Evolutionary conservation across 2,113 vertebrate genomes (phyloP).

Genomic region (Menidia beryllina): DNA sequence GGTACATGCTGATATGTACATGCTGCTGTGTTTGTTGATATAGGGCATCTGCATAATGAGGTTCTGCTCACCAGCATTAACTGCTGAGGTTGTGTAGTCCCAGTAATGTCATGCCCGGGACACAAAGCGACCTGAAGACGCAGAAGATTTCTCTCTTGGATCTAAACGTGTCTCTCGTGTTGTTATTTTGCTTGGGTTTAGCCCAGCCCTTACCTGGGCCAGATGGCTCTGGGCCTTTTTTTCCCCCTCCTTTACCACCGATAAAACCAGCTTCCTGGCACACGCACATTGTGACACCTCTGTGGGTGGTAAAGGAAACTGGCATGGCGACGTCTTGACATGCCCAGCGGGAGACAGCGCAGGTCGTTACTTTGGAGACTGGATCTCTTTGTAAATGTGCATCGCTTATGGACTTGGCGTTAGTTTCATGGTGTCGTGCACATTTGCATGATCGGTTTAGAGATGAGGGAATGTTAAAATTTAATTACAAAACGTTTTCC

Average conservation of each 20-base stretch:
- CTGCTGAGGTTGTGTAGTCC: conserved; percentile 56
- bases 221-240: conserved; percentile 61
- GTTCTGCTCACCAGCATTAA: conserved; percentile 39
- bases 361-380: conserved; percentile 65
- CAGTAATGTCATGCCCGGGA: neutral
- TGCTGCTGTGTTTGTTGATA: conserved; percentile 57
- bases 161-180: conserved; percentile 13
- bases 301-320: conserved; percentile 76
- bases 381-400: conserved; percentile 36
- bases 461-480: neutral
- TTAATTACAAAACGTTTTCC: neutral
- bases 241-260: conserved; percentile 16
- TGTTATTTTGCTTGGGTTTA: conserved; percentile 11
- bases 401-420: conserved; percentile 19
- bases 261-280: conserved; percentile 61
- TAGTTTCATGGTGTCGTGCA: conserved; percentile 25
- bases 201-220: conserved; percentile 47
- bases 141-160: neutral
- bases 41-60: conserved; percentile 70
- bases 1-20: conserved; percentile 63
- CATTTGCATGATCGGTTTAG: conserved; percentile 10
- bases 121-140: conserved; percentile 18
- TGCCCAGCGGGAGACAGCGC: conserved; percentile 68
- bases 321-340: conserved; percentile 56
- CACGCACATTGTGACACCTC: conserved; percentile 62